A percentile compares a stretch with the other conserved stretches of the same genome.
Evolutionary conservation across 23 tunicate genomes (phyloP).

Genomic region (Trididemnum clinides): DNA sequence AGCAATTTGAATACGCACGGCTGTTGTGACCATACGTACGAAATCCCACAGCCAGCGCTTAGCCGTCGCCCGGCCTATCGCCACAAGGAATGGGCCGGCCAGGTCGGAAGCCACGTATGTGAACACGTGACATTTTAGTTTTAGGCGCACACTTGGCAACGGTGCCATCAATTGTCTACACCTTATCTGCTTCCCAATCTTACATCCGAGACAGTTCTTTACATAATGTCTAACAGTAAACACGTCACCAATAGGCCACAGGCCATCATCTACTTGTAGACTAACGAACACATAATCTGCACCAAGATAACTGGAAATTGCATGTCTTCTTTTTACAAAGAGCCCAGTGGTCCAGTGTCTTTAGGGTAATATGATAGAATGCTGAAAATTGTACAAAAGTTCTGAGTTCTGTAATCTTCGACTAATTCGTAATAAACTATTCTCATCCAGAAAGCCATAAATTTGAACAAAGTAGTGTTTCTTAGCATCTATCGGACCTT

Average conservation of each 20-base stretch:
- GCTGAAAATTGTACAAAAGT: background rate
- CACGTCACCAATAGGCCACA: background rate
- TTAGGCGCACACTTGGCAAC: background rate
- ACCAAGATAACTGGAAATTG: background rate
- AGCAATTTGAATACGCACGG: background rate
- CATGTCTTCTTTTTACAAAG: background rate
- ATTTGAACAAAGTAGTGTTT: no score
- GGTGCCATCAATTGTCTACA: background rate
- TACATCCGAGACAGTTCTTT: background rate
- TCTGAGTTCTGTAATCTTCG: background rate
- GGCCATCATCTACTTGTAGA: background rate
- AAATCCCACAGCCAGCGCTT: slow-evolving; percentile 18
- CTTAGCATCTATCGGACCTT: no score
- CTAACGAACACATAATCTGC: background rate
- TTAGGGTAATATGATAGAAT: background rate
- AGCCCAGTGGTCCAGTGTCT: background rate
- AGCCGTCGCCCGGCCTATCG: background rate
- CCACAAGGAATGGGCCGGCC: background rate
- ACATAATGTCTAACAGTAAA: background rate
- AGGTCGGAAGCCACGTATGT: slow-evolving; percentile 6
- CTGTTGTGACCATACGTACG: background rate
- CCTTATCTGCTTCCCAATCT: background rate
- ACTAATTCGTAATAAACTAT: background rate
- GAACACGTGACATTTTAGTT: background rate
- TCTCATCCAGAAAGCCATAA: background rate